Evolutionary conservation across 2,797 vertebrate genomes (phyloP), one percentile per base, ranked within the genome.

Genomic region (Epinephelus malabaricus): DNA sequence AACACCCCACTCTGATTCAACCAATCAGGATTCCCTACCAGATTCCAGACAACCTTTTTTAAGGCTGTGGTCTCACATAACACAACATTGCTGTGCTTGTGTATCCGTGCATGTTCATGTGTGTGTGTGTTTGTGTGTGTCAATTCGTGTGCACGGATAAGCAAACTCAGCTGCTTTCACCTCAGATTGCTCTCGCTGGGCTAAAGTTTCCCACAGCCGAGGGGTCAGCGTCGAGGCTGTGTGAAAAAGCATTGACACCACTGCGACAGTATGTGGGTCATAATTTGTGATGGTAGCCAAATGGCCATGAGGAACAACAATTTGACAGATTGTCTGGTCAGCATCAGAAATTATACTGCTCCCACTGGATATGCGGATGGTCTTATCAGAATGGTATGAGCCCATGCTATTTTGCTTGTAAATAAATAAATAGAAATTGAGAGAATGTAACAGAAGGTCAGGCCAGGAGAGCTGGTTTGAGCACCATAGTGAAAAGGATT

Each of bases 161-260:
- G 86, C 78, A 79, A 79, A 88, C 73, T 78, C 73, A 88, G 78
- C 82, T 86, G 73, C 63, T 87, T 89, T 83, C 38, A 80, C 87
- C 81, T 82, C 81, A 68, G 77, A 72, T 78, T 86, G 77, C 77
- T 82, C 81, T 82, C 73, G 43, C 45, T 3, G 17, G 77, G 81
- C 82, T 83, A 10, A 59, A 7, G 76, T 89, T 93, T 92, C 92
- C 88, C 91, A 92, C 80, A 86, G 88, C 55, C 54, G 5, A 38
- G 64, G 65, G 90, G 89, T 92, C 88, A 89, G 74, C 82, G 74
- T 87, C 89, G 77, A 82, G 72, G 68, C 77, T 78, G 84, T 92
- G 92, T 83, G 88, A 91, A 84, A 88, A 88, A 78, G 66, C 61
- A 60, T 49, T 85, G n/a, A 89, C 86, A 85, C 83, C 2, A 40